Percentiles rank a stretch among this genome's conserved stretches.
Conservation (phyloP, 2,797 vertebrate genomes). For the Protonibea diacanthus region DNA sequence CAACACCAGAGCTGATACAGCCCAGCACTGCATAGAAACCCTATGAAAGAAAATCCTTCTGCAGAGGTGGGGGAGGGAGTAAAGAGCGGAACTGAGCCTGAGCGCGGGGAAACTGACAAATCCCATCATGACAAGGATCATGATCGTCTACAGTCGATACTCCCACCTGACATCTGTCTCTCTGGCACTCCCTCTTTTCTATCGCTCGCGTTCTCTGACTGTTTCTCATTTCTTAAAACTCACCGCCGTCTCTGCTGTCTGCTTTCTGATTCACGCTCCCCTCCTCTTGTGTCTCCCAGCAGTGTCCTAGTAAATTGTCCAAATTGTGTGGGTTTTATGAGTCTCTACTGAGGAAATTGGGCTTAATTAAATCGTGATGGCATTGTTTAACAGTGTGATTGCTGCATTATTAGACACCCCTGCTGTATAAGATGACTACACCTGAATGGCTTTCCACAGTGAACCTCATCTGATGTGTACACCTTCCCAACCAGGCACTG, state of each 20-base stretch:
- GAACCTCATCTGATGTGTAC: conserved; percentile 3
- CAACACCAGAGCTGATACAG: conserved; percentile 80
- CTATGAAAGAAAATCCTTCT: conserved; percentile 75
- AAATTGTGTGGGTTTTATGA: conserved; percentile 59
- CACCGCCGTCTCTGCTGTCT: neutral
- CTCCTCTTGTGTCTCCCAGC: conserved; percentile 47
- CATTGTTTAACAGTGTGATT: conserved; percentile 65
- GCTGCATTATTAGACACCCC: conserved; percentile 47
- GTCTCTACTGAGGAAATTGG: conserved; percentile 62
- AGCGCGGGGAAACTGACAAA: conserved; percentile 70
- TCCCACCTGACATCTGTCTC: conserved; percentile 62
- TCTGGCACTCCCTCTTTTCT: conserved; percentile 11
- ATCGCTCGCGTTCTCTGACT: conserved; percentile 2
- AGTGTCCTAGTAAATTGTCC: conserved; percentile 62
- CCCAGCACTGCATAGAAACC: conserved; percentile 57
- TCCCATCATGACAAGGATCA: conserved; percentile 73
- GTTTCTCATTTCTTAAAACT: conserved; percentile 40
- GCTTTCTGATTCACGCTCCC: conserved; percentile 25
- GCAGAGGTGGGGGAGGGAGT: conserved; percentile 60
- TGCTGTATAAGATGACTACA: conserved; percentile 35
- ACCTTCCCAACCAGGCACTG: neutral
- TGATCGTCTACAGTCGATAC: conserved; percentile 53
- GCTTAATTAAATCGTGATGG: conserved; percentile 67
- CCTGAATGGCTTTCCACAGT: conserved; percentile 33
- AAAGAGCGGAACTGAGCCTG: conserved; percentile 52